phyloP scores from a whole-genome alignment of 2,797 vertebrate species.

The Channallabes apus region DNA sequence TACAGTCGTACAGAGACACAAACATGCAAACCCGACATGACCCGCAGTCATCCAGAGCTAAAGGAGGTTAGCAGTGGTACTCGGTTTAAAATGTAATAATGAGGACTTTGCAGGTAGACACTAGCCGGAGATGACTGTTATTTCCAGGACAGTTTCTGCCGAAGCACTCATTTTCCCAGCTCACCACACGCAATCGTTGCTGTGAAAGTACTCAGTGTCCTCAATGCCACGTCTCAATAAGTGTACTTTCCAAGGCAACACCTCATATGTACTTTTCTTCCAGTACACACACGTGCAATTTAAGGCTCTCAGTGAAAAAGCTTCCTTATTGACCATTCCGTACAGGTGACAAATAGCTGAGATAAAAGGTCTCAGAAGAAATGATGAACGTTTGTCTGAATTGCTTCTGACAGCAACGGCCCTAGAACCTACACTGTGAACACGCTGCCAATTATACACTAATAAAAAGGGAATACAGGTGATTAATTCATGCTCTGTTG shows the following conservation, averaged over 20 bases:
- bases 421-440: background rate
- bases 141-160: slow-evolving; percentile 9
- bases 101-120: background rate
- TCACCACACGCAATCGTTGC: background rate
- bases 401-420: background rate
- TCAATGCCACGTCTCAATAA: background rate
- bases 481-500: background rate
- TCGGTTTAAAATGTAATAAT: background rate
- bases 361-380: background rate
- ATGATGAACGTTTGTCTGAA: background rate
- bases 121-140: background rate
- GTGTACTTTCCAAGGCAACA: background rate
- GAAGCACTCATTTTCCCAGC: slow-evolving; percentile 8
- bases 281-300: background rate
- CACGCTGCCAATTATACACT: background rate
- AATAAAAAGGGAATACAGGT: background rate
- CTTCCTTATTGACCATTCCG: slow-evolving; percentile 8
- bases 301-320: background rate
- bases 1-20: background rate
- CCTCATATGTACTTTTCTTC: background rate
- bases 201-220: background rate
- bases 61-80: slow-evolving; percentile 8
- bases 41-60: background rate
- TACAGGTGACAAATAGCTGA: slow-evolving; percentile 16
- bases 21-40: background rate